Percentiles rank a stretch among this genome's conserved stretches.
Evolutionary conservation across 2,797 vertebrate genomes (phyloP).

Genomic region (Cryptoprocta ferox): DNA sequence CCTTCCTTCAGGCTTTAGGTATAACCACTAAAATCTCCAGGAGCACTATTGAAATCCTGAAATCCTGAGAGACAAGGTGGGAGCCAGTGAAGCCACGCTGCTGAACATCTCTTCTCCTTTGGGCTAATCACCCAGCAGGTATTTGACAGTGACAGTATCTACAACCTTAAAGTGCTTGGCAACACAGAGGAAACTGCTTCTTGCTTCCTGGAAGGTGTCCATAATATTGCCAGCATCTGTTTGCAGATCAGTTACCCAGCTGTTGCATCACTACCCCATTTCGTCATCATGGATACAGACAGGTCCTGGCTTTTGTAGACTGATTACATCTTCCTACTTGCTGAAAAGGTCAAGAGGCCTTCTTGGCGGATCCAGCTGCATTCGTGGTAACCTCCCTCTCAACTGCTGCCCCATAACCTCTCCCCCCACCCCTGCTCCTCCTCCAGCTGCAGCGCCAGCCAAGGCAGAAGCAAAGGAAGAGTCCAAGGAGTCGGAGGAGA

Average conservation of each 20-base stretch:
- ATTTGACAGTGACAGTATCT: not conserved
- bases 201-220: not conserved
- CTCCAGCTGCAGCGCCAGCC: not conserved
- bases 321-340: not conserved
- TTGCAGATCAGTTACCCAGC: not conserved
- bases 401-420: not conserved
- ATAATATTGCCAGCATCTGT: not conserved
- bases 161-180: not conserved
- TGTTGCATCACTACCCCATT: rapidly evolving
- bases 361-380: not conserved
- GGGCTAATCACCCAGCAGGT: not conserved
- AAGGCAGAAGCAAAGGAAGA: not conserved
- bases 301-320: not conserved
- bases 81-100: not conserved
- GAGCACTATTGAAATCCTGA: not conserved
- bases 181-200: not conserved
- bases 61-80: not conserved
- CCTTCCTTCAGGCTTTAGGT: not conserved
- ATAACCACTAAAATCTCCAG: not conserved
- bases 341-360: not conserved
- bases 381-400: not conserved
- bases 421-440: not conserved
- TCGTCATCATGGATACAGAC: not conserved
- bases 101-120: not conserved
- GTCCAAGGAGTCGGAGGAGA: not conserved